A percentile compares a stretch with the other conserved stretches of the same genome.
phyloP scores from a whole-genome alignment of 2,113 vertebrate species.

The Aythya baeri region DNA sequence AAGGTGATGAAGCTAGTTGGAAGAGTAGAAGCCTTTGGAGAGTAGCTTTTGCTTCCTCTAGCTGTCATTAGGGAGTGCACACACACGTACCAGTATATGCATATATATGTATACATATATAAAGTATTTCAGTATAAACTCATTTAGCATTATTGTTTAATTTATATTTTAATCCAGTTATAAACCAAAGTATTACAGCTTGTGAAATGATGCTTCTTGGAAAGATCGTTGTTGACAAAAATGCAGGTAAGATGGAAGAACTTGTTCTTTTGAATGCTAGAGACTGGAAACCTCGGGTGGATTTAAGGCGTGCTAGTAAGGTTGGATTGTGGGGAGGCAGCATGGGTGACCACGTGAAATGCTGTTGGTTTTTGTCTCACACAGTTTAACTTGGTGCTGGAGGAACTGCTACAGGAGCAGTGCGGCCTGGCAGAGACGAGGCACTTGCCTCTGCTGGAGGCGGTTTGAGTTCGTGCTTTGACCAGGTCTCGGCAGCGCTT shows the following conservation, averaged over 20 bases:
- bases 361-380: not conserved
- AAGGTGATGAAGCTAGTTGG: constrained; percentile 31
- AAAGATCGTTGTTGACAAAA: not conserved
- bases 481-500: accelerated
- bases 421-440: accelerated
- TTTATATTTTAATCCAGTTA: constrained; percentile 64
- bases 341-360: not conserved
- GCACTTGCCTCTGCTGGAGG: accelerated
- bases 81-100: constrained; percentile 65
- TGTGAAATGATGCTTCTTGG: not conserved
- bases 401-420: not conserved
- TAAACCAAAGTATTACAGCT: constrained; percentile 66
- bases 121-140: constrained; percentile 47
- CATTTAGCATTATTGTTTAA: constrained; percentile 65
- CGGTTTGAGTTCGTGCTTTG: not conserved
- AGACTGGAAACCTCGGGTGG: not conserved
- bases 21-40: constrained; percentile 45
- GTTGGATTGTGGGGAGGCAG: not conserved
- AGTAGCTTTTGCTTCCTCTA: constrained; percentile 55
- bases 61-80: constrained; percentile 57
- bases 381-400: not conserved
- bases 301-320: not conserved
- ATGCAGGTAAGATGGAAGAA: not conserved
- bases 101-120: constrained; percentile 26
- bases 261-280: not conserved